Evolutionary conservation across 2,113 vertebrate species (phyloP).

Genomic region (Oplegnathus fasciatus): DNA sequence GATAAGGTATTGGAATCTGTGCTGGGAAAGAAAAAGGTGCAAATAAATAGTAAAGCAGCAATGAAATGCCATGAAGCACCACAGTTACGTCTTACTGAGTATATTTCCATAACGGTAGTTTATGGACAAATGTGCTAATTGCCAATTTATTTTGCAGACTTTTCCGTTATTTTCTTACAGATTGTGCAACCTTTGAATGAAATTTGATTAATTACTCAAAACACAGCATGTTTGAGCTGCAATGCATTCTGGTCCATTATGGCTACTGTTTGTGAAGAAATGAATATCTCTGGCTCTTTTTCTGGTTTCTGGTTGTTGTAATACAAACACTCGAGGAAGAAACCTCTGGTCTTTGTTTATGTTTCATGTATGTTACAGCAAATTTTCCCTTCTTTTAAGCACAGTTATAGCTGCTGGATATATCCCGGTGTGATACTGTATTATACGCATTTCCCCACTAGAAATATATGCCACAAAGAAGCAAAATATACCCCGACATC

Average conservation of each 20-base stretch:
- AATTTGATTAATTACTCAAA: background rate
- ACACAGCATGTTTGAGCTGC: background rate
- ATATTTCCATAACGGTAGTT: background rate
- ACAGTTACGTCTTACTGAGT: background rate
- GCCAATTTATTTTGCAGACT: background rate
- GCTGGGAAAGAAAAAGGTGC: no score
- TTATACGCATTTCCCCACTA: background rate
- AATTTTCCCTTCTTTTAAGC: background rate
- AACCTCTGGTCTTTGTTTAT: background rate
- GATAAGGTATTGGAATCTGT: no score
- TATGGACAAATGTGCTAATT: background rate
- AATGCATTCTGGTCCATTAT: background rate
- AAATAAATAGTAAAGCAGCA: background rate
- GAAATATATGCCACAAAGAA: background rate
- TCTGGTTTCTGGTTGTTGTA: background rate
- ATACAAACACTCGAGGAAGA: background rate
- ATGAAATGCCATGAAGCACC: background rate
- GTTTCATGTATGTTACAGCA: background rate
- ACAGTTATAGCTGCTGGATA: background rate
- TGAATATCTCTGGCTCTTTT: background rate
- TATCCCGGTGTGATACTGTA: background rate
- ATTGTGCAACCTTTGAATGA: background rate
- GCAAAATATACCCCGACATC: background rate
- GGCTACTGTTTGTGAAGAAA: background rate
- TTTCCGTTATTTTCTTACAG: background rate